phyloP scores from a whole-genome alignment of 2,888 invertebrate species.

The Folsomia candida region DNA sequence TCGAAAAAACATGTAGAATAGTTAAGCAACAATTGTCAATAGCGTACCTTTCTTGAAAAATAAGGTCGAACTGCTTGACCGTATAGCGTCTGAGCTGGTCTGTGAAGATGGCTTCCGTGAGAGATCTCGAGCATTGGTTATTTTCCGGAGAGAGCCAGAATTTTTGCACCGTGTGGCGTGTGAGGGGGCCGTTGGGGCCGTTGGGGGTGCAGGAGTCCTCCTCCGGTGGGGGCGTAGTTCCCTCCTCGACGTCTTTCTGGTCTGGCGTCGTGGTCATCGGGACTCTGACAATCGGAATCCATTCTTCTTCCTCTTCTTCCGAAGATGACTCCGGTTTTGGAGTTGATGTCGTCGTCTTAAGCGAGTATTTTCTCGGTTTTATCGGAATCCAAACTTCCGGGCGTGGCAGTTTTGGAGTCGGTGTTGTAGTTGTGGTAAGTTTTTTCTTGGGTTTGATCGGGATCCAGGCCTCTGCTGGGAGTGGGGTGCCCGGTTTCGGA shows the following conservation, averaged over 20 bases:
- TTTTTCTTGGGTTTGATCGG: neutral
- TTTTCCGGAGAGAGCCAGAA: constrained; percentile 32
- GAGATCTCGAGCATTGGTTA: constrained; percentile 30
- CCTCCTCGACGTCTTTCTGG: neutral
- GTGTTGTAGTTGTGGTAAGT: neutral
- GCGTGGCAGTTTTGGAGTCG: neutral
- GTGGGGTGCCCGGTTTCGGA: neutral
- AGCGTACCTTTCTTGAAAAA: constrained; percentile 14
- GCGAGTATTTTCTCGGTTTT: neutral
- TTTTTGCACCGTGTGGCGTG: constrained; percentile 29
- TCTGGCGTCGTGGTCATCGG: neutral
- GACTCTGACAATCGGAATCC: neutral
- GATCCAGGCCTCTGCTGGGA: constrained; percentile 19
- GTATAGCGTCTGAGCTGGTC: constrained; percentile 40
- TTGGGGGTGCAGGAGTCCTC: neutral
- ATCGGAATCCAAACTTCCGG: neutral
- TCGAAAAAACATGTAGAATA: too few relatives aligned
- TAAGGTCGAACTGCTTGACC: constrained; percentile 25
- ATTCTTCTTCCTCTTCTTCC: neutral
- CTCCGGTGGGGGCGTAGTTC: too few relatives aligned
- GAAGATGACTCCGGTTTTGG: neutral
- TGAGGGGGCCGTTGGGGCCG: constrained; percentile 19
- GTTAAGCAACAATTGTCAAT: neutral
- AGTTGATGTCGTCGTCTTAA: neutral
- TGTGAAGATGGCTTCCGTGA: constrained; percentile 36